Base-by-base conservation (phyloP, 2,797 vertebrate species). In the Clamator glandarius region DNA sequence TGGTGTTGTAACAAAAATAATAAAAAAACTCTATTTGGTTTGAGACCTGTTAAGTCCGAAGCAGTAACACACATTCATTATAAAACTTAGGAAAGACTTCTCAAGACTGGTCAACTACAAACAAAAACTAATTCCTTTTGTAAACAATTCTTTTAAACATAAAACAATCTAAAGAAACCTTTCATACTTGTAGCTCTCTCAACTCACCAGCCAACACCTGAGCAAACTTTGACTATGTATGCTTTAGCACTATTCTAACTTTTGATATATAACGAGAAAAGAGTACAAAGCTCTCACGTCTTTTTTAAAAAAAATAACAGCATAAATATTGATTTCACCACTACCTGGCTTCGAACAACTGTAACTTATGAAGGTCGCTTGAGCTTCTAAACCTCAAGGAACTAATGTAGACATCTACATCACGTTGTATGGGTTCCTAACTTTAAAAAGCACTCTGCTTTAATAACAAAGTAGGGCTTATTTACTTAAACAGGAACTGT, bases 401-500 rank as follows among this genome's bases (percentile, higher is more conserved):
- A 85, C 82, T 81, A 76, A 79, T 18, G 35, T 1, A 90, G 58
- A 78, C 84, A 81, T 36, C 67, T 91, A 75, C 85, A 87, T 48
- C 86, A 94, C 18, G 6, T 44, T 79, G 25, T 69, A 31, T 14
- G 93, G 79, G 87, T 66, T 92, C 85, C 73, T 31, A 59, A 79
- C 74, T 93, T 74, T 82, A 92, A 81, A 93, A 86, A 90, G 81
- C 69, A 96, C 80, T 18, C 94, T 96, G 85, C 94, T 94, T 90
- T 72, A 90, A 90, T 93, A 91, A 96, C 90, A 93, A 88, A 92
- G 63, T 84, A 96, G 6, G 24, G 57, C 67, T 94, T 64, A 87
- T 91, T 92, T 86, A 67, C 68, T 90, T 54, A 41, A 92, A 89
- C 83, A 91, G 73, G 54, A 96, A 87, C 94, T 94, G 92, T 97